These are phyloP conservation scores for Tichodroma muraria DNA, from an alignment of 2,113 vertebrate genomes.

Conservation along the genomic window DNA sequence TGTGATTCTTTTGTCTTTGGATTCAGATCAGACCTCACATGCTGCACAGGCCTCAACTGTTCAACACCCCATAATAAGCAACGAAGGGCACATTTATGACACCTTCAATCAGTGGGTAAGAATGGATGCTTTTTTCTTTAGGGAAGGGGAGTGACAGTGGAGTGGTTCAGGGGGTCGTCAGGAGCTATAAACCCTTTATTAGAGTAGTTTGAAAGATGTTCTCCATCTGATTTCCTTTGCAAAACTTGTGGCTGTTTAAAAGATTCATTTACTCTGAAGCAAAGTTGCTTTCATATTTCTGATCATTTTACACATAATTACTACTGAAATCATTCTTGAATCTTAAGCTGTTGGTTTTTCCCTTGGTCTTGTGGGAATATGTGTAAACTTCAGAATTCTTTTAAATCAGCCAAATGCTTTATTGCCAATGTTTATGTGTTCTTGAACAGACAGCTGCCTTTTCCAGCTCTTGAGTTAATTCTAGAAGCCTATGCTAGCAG, in stretches of 20 bases:
- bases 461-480: neutral
- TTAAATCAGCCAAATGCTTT: neutral
- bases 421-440: neutral
- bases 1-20: conserved; percentile 22
- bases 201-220: neutral
- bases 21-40: conserved; percentile 54
- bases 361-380: neutral
- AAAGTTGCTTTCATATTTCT: neutral
- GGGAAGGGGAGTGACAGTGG: neutral
- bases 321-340: neutral
- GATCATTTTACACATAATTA: neutral
- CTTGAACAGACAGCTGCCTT: neutral
- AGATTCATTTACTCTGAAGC: neutral
- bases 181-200: neutral
- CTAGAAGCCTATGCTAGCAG: neutral
- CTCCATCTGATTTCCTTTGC: accelerated
- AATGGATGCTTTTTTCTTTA: neutral
- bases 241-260: neutral
- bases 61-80: conserved; percentile 33
- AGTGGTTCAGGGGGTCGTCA: neutral
- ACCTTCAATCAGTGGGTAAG: conserved; percentile 93
- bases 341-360: neutral
- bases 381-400: neutral
- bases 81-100: conserved; percentile 80
- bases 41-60: conserved; percentile 1